These are phyloP conservation scores for Denticeps clupeoides DNA, from an alignment of 2,797 vertebrate species.

Conservation along the genomic window DNA sequence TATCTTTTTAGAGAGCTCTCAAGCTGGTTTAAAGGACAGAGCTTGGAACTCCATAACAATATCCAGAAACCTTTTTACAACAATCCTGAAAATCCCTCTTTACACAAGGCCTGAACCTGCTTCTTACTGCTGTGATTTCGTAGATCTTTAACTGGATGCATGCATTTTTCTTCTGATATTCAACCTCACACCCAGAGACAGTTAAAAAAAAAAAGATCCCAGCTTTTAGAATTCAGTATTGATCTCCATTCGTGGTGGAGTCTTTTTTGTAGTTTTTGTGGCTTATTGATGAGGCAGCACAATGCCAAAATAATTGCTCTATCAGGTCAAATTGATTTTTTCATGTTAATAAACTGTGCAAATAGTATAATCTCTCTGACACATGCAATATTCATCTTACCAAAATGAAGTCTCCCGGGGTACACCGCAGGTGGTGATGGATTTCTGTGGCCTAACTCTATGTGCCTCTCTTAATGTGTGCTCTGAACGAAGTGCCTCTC, in stretches of 20 bases:
- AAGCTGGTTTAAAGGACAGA: too few species aligned
- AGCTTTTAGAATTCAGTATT: constrained; percentile 21
- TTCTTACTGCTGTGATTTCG: too few species aligned
- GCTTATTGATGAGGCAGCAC: constrained; percentile 5
- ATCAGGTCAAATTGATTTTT: constrained; percentile 18
- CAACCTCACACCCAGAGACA: too few species aligned
- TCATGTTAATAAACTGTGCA: constrained; percentile 19
- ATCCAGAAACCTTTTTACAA: too few species aligned
- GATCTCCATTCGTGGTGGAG: constrained; percentile 13
- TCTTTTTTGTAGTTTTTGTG: constrained; percentile 15
- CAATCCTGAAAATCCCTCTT: too few species aligned
- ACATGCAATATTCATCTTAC: constrained; percentile 18
- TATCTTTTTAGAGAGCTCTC: too few species aligned
- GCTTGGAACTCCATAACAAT: too few species aligned
- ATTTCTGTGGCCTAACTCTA: not conserved
- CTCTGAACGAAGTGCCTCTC: too few species aligned
- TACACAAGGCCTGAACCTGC: too few species aligned
- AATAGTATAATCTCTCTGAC: constrained; percentile 17
- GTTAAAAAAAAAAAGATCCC: too few species aligned
- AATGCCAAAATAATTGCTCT: constrained; percentile 15
- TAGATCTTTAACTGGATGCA: too few species aligned
- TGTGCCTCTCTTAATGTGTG: not conserved
- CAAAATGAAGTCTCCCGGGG: not conserved
- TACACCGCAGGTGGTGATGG: not conserved
- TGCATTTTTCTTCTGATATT: too few species aligned